Evolutionary conservation across 1,140 invertebrate genomes (phyloP), one percentile per base, ranked within the genome.

Genomic region (Sycophaga agraensis): DNA sequence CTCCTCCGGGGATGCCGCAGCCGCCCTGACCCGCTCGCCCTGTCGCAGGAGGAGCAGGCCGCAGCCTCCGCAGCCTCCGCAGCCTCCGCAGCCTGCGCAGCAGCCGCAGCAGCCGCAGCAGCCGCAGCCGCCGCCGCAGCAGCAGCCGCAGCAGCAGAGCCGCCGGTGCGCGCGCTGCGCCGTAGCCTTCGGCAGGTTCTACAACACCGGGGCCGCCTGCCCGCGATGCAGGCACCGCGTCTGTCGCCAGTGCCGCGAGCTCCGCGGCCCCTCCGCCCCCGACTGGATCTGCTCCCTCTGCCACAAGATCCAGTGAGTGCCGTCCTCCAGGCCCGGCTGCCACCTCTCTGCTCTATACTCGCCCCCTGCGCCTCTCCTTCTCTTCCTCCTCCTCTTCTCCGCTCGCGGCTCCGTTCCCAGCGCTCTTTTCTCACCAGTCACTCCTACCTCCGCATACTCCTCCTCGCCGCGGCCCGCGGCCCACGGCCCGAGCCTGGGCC

Each of bases 261-360:
- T 86, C 67, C 71, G 68, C 42, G 48, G 64, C 58, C 54, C 65
- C 55, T 54, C 67, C 49, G 69, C 74, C 76, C 61, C 82, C 53
- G 86, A 90, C 69, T 91, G 89, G 89, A 82, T 91, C 48, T 91
- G 90, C 74, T 82, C 84, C 54, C 84, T 89, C 66, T 91, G 89
- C 76, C 83, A 88, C 71, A 90, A 89, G 78, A 85, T 88, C 76
- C 85, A 87, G 89, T 91, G 81, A 89, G 88, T 72, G 61, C 21
- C 14, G 16, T 16, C 6, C 4, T 0, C 0, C 16, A 3, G 16
- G 12, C 2, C 17, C 2, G 31, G 1, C 17, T 43, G 14, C 35
- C 35, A 14, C 12, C 24, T 12, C 12, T 53, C 35, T 24, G 2
- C n/a, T n/a, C n/a, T n/a, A n/a, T n/a, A n/a, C n/a, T n/a, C n/a